Evolutionary conservation across 2,797 vertebrate genomes (phyloP), one percentile per base, ranked within the genome.

Genomic region (Aeoliscus strigatus): DNA sequence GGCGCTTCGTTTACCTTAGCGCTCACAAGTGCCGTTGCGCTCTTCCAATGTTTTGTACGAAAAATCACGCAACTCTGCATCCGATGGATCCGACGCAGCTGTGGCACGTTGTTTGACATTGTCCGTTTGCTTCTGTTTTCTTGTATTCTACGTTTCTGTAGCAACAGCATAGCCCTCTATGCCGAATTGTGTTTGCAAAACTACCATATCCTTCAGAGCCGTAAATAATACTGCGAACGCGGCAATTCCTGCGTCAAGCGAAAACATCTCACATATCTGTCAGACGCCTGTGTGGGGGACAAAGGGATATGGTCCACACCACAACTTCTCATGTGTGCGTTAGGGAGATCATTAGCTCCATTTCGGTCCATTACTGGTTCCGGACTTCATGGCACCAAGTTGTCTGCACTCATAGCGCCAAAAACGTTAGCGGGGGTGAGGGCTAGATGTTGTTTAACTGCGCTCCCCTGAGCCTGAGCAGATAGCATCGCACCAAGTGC

Each of bases 401-500:
- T 81, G 84, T 86, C 84, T 87, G 82, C 58, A 53, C 44, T 65
- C 60, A 60, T 33, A 43, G 34, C 41, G 40, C 59, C 58, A 55
- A 32, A 59, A 30, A 65, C 61, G 60, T 43, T 14, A 39, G 46
- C 32, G 28, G 48, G 10, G 50, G 23, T 42, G 11, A 46, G 11
- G 40, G 46, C 40, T 58, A 43, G 52, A 60, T 58, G 57, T 54
- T 14, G 44, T 60, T 75, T 51, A 45, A 47, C 52, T 38, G 55
- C 36, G 52, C 31, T 60, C 62, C 66, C 51, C 51, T 45, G 65
- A 60, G 66, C 40, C 57, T 49, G 43, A 54, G 70, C 59, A 60
- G 85, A 88, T 89, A 86, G 59, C 66, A 85, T 87, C 81, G 9
- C 9, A 24, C 64, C 65, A 70, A 54, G 38, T 30, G 33, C 12